Evolutionary conservation across 2,888 invertebrate genomes (phyloP), one percentile per base, ranked within the genome.

Genomic region (Pteria penguin): DNA sequence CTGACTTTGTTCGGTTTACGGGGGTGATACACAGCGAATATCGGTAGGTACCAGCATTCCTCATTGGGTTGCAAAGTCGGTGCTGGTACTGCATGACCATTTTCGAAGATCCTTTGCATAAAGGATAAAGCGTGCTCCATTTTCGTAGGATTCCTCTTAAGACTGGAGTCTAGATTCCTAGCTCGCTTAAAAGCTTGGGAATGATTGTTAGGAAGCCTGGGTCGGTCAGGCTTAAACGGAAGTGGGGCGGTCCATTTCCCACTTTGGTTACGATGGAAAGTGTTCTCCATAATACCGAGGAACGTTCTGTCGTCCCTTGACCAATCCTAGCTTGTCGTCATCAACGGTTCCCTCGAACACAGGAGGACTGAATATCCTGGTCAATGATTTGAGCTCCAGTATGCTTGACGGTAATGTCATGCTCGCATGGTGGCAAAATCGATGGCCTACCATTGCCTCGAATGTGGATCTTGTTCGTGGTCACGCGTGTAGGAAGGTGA

Each of bases 31-130:
- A 82, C 74, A 1, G 81, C 82, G 61, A 83, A 83, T 14, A 79
- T 72, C 2, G 83, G 81, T 33, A 82, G 61, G 33, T 80, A 83
- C 81, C 81, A 83, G 31, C 78, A 68, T 36, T 82, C 79, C 54
- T 81, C 79, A 45, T 71, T 29, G 2, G 27, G 26, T 33, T 54
- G 2, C 11, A 79, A 54, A 11, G 66, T 32, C 58, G 80, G 76
- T 4, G 76, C 80, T n/a, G 32, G 4, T 66, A 73, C 78, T 2
- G 81, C 82, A 66, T 80, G 77, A 18, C 61, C 60, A 24, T 65
- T 65, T 14, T 63, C 75, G 8, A 81, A 63, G 2, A 81, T 32
- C 22, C 54, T 74, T 68, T 71, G 33, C 82, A 82, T 82, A 52
- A 78, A 80, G 2, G 29, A 8, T 24, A 73, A n/a, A 29, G 77